phyloP scores from a whole-genome alignment of 2,113 vertebrate genomes.

The Catagonus wagneri region DNA sequence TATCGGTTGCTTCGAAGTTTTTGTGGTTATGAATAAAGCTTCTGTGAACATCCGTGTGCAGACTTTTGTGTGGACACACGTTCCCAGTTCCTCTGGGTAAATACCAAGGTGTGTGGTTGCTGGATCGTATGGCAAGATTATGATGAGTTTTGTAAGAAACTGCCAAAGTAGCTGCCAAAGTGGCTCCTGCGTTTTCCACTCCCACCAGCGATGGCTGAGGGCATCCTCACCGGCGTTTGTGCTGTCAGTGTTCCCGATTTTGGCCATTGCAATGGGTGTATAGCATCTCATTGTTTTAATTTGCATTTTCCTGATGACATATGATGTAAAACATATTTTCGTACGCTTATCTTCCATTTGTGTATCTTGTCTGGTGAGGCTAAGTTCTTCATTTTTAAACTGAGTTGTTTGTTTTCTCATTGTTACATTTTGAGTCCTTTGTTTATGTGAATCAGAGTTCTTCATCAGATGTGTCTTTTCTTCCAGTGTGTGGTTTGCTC shows the following conservation, averaged over 20 bases:
- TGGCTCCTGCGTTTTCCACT: no score
- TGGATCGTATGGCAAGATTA: neutral
- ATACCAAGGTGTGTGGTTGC: neutral
- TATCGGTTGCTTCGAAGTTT: neutral
- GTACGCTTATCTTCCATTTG: neutral
- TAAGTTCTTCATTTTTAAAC: neutral
- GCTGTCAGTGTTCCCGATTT: neutral
- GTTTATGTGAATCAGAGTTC: neutral
- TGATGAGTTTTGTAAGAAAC: neutral
- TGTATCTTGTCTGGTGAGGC: neutral
- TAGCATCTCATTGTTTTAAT: neutral
- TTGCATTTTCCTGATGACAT: neutral
- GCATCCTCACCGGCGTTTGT: neutral
- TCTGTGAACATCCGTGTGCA: neutral
- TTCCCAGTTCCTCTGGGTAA: neutral
- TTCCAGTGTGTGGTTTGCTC: neutral
- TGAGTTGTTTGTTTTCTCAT: neutral
- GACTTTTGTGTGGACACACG: neutral
- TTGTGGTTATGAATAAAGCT: neutral
- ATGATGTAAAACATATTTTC: neutral
- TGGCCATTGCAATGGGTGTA: neutral
- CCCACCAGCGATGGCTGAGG: neutral
- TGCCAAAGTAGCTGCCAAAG: neutral
- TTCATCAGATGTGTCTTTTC: neutral
- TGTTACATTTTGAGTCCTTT: neutral